Conservation (phyloP, 2,113 vertebrate genomes). For the Acanthochromis polyacanthus region DNA sequence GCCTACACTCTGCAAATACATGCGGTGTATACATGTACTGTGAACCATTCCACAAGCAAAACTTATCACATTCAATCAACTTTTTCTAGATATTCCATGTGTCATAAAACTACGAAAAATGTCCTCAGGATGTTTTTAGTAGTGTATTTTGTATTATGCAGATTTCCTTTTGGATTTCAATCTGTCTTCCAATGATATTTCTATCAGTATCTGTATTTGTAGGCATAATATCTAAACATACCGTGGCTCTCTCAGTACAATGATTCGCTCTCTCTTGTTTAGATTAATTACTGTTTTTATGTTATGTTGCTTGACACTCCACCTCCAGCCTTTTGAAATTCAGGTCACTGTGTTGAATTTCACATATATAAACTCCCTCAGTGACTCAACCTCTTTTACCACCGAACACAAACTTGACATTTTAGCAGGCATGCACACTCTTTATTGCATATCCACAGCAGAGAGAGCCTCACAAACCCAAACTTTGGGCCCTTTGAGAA, state of each 20-base stretch:
- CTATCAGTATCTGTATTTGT: neutral
- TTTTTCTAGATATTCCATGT: neutral
- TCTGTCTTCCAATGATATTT: neutral
- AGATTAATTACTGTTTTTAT: constrained; percentile 49
- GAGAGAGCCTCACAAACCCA: neutral
- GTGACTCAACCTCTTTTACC: constrained; percentile 10
- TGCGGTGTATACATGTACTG: neutral
- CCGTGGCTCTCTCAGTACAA: neutral
- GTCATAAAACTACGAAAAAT: neutral
- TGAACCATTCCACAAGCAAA: constrained; percentile 4
- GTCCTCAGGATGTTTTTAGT: neutral
- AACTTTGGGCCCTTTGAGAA: constrained; percentile 23
- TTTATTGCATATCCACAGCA: neutral
- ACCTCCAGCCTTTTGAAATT: constrained; percentile 5
- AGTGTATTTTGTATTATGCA: neutral
- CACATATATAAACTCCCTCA: neutral
- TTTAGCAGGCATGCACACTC: neutral
- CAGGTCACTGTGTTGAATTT: constrained; percentile 10
- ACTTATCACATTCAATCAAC: neutral
- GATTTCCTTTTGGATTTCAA: neutral
- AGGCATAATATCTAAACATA: neutral
- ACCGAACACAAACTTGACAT: constrained; percentile 31
- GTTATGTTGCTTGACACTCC: neutral
- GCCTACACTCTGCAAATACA: constrained; percentile 15
- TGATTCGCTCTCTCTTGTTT: neutral